Evolutionary conservation across 2,888 invertebrate species (phyloP).

Genomic region (Euplexia lucipara): DNA sequence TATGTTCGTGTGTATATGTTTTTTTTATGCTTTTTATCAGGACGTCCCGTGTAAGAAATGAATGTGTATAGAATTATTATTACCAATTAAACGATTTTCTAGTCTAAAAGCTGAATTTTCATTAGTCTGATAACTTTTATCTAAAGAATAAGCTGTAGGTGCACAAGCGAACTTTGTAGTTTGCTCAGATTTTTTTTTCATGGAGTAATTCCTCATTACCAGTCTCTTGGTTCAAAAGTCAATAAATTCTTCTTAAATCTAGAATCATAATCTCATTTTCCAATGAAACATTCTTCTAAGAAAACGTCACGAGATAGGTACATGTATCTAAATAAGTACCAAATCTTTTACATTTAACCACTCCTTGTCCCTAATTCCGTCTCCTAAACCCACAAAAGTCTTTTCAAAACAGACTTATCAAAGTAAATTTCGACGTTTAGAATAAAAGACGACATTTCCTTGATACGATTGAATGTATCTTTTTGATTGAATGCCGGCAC

Average conservation of each 20-base stretch:
- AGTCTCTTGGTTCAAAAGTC: not conserved
- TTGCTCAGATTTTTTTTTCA: too few species aligned
- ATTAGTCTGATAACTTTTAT: not conserved
- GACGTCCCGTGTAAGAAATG: too few species aligned
- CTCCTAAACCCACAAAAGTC: not conserved
- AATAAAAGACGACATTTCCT: conserved; percentile 3
- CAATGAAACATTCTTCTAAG: not conserved
- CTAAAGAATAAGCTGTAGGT: too few species aligned
- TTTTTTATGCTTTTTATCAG: too few species aligned
- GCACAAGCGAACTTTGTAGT: too few species aligned
- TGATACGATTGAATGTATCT: conserved; percentile 13
- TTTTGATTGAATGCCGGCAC: conserved; percentile 12
- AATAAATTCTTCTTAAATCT: not conserved
- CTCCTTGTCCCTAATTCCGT: not conserved
- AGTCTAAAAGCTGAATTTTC: too few species aligned
- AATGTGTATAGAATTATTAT: too few species aligned
- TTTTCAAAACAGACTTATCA: conserved; percentile 4
- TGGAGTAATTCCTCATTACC: not conserved
- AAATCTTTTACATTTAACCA: conserved; percentile 5
- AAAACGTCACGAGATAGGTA: not conserved
- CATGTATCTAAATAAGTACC: not conserved
- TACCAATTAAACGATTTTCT: too few species aligned
- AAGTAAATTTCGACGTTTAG: conserved; percentile 5
- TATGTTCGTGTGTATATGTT: too few species aligned
- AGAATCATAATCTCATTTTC: conserved; percentile 6